These are phyloP conservation scores for Macrotus californicus DNA, from an alignment of 2,113 vertebrate species.

Conservation along the genomic window DNA sequence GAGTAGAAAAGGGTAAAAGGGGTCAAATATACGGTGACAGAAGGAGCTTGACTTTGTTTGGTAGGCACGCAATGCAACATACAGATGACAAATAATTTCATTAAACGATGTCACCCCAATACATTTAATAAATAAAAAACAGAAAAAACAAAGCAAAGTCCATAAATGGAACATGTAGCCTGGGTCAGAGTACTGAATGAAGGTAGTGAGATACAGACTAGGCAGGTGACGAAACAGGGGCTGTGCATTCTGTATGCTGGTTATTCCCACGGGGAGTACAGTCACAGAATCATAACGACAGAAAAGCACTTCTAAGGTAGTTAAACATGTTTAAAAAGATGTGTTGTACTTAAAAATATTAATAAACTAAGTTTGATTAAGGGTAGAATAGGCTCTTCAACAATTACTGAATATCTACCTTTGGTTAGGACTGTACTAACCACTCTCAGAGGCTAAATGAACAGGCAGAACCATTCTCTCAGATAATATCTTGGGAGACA, in stretches of 20 bases:
- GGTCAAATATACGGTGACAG: background rate
- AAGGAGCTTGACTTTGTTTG: background rate
- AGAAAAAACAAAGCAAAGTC: background rate
- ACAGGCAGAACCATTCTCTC: background rate
- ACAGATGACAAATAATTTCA: background rate
- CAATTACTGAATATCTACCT: background rate
- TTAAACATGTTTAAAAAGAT: background rate
- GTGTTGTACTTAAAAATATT: background rate
- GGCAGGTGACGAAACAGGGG: background rate
- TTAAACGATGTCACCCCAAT: background rate
- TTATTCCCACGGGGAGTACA: background rate
- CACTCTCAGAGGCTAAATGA: background rate
- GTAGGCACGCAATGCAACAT: background rate
- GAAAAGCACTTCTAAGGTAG: background rate
- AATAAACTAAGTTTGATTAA: background rate
- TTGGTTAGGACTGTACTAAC: background rate
- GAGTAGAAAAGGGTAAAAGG: background rate
- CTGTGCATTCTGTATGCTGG: no score
- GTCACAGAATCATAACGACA: background rate
- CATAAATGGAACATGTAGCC: no score
- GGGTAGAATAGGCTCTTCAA: background rate
- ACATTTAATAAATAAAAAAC: background rate
- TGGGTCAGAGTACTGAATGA: background rate
- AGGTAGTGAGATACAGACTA: background rate
- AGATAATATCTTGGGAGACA: background rate